Percentiles rank a stretch among this genome's conserved stretches.
Conservation (phyloP, 2,113 vertebrate species). For the Myotis brandtii region DNA sequence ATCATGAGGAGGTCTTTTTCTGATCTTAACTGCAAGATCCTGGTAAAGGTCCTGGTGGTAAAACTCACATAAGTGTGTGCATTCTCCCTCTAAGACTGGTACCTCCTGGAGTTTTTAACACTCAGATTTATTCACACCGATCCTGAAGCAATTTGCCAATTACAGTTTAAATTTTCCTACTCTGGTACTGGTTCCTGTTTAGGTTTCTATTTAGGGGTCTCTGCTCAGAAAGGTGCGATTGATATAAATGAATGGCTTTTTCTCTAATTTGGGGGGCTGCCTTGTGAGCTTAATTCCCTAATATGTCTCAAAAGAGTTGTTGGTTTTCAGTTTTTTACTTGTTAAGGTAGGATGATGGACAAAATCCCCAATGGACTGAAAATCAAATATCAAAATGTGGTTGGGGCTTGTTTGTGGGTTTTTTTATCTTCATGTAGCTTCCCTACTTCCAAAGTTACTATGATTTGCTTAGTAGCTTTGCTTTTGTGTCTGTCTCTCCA, state of each 20-base stretch:
- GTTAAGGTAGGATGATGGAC: background rate
- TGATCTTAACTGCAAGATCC: background rate
- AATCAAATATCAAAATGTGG: background rate
- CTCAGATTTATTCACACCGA: background rate
- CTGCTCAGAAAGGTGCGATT: background rate
- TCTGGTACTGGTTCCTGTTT: background rate
- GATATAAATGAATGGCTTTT: background rate
- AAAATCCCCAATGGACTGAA: background rate
- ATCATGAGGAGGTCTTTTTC: background rate
- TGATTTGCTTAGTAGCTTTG: background rate
- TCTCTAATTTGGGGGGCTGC: background rate
- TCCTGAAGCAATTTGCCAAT: background rate
- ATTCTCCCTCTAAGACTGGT: background rate
- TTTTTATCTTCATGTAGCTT: background rate
- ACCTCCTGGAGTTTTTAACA: background rate
- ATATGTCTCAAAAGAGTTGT: background rate
- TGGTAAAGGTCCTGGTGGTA: background rate
- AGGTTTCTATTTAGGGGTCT: background rate
- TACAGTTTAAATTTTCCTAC: background rate
- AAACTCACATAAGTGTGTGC: background rate
- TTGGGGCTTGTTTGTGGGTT: background rate
- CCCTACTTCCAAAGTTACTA: background rate
- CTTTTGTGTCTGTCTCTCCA: background rate
- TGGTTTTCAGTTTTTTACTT: conserved; percentile 7
- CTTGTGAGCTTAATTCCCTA: background rate